phyloP scores from a whole-genome alignment of 2,888 invertebrate species.

The Salticus scenicus region DNA sequence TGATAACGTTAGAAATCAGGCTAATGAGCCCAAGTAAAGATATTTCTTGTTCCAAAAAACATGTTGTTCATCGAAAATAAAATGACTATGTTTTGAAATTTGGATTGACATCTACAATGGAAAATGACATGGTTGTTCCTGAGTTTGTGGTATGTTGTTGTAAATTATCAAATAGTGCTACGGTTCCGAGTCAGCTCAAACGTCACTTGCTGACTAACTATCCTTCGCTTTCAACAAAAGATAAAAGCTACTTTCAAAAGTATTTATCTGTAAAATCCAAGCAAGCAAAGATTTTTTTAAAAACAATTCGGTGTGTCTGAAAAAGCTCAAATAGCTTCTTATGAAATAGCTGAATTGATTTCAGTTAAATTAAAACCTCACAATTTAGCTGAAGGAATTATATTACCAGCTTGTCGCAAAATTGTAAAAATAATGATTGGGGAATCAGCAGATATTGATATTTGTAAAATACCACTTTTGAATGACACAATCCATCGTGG shows the following conservation, averaged over 20 bases:
- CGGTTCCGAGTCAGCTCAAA: conserved; percentile 14
- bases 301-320: no score
- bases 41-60: background rate
- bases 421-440: conserved; percentile 13
- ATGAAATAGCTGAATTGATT: no score
- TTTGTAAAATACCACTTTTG: background rate
- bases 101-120: no score
- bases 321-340: no score
- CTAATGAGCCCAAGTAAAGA: conserved; percentile 8
- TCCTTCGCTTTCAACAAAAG: background rate
- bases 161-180: conserved; percentile 3
- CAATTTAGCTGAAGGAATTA: no score
- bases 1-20: conserved; percentile 4
- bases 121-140: no score
- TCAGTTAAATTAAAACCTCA: no score
- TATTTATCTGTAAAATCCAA: no score
- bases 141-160: background rate
- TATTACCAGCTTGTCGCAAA: background rate
- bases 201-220: conserved; percentile 8
- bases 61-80: background rate
- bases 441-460: no score
- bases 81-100: conserved; percentile 20
- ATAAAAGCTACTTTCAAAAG: no score
- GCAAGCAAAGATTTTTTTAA: no score
- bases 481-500: background rate